Evolutionary conservation across 2,888 invertebrate species (phyloP).

Genomic region (Megamerina dolium): DNA sequence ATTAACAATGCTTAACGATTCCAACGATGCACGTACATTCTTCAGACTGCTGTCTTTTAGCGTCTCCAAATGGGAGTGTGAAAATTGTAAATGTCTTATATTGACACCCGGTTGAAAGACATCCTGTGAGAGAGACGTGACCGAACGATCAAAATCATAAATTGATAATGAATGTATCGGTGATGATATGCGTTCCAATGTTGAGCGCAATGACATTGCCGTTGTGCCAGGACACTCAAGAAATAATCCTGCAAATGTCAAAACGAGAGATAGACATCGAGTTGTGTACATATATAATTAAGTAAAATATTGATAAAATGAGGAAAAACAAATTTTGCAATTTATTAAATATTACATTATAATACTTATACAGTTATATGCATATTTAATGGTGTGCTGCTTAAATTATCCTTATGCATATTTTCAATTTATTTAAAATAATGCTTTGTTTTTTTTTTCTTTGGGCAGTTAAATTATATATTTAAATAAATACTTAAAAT

Average conservation of each 20-base stretch:
- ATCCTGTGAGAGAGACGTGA: slow-evolving; percentile 67
- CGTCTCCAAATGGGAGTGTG: slow-evolving; percentile 65
- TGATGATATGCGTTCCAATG: slow-evolving; percentile 63
- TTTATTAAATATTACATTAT: neutral
- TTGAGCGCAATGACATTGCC: slow-evolving; percentile 64
- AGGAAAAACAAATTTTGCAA: neutral
- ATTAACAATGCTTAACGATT: slow-evolving; percentile 71
- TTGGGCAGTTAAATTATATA: no score
- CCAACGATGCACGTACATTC: slow-evolving; percentile 66
- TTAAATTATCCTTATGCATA: no score
- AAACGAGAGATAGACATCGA: no score
- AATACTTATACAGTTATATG: neutral
- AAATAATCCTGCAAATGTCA: slow-evolving; percentile 60
- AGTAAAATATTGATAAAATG: no score
- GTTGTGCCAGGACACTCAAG: slow-evolving; percentile 83
- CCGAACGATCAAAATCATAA: slow-evolving; percentile 79
- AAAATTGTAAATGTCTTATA: slow-evolving; percentile 71
- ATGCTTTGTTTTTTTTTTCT: no score
- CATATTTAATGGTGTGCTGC: no score
- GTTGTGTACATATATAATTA: no score
- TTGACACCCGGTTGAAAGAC: slow-evolving; percentile 65
- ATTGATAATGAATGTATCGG: slow-evolving; percentile 79
- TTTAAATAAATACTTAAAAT: no score
- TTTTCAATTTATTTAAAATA: no score
- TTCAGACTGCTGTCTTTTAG: slow-evolving; percentile 69